Percentiles rank a stretch among this genome's conserved stretches.
Evolutionary conservation across 2,113 vertebrate species (phyloP).

Genomic region (Myanophis thanlyinensis): DNA sequence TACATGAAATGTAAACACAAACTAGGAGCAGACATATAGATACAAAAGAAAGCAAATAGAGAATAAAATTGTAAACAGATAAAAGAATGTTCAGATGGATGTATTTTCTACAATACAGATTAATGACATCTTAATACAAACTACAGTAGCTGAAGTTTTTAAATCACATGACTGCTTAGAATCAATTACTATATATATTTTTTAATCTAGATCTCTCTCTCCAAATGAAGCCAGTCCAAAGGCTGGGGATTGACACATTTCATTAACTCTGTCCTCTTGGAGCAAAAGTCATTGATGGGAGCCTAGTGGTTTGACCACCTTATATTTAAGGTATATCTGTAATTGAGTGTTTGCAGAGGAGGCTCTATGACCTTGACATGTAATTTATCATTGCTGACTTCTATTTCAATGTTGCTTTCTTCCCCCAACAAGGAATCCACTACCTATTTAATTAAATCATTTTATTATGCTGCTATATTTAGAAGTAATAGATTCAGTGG

Average conservation of each 20-base stretch:
- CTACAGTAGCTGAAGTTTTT: background rate
- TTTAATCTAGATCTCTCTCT: background rate
- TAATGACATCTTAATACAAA: background rate
- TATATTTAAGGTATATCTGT: background rate
- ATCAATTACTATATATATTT: background rate
- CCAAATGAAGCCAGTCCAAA: background rate
- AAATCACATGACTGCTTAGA: background rate
- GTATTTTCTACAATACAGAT: background rate
- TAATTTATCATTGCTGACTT: background rate
- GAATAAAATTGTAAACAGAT: background rate
- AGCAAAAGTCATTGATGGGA: background rate
- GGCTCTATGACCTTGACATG: background rate
- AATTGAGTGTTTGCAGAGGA: background rate
- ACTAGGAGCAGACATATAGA: background rate
- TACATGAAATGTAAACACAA: background rate
- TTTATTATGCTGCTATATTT: background rate
- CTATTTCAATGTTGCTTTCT: background rate
- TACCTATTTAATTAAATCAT: background rate
- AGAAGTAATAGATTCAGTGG: too few relatives aligned
- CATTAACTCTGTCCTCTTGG: background rate
- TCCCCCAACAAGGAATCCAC: background rate
- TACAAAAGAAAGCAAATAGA: background rate
- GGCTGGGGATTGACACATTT: background rate
- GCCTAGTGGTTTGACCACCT: background rate
- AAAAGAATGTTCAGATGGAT: background rate